Evolutionary conservation across 30 jellyfish, hydroid and myxozoan species (phyloP), one percentile per base, ranked within the genome.

Genomic region (Morbakka virulenta): DNA sequence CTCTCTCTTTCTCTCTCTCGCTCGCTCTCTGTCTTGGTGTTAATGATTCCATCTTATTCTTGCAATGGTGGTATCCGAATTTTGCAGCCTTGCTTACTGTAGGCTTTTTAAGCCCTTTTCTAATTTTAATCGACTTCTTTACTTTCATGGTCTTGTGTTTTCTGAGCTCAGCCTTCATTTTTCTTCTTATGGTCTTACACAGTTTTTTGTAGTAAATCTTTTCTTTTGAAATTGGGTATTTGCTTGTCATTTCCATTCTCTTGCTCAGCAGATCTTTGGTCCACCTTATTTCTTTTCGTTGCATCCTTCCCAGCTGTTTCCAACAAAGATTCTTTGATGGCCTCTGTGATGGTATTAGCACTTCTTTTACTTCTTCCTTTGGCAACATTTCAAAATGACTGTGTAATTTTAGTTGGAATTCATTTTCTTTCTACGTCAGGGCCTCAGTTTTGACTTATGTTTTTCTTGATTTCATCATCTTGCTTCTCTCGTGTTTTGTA

Each of bases 331-430:
- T 62, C 74, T 28, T 64, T 34, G 22, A 78, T 78, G 84, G 84
- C 52, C 20, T 64, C 27, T 35, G 69, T 62, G 83, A 78, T 63
- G 62, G 27, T 78, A 1, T 4, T 41, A 26, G 50, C 6, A 65
- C 91, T 17, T 68, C 84, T 23, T 51, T 34, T 2, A 27, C 51
- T 12, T 49, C 77, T 36, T 78, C 84, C 1, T 17, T 21, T 23
- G 34, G 14, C 12, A 78, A 35, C 30, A 11, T 31, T 65, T 78
- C 85, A 78, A 78, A 78, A 36, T 62, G 53, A 30, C 65, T 78
- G 30, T 64, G 63, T 29, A 63, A 30, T 35, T 78, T 47, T 72
- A 78, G 75, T 34, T 78, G 89, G 49, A 78, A 78, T 66, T 76
- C 80, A 29, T 33, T 32, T 31, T 21, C 79, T 30, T 62, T 76